Conservation (phyloP, 2,888 invertebrate species). For the Argyra leucocephala region DNA sequence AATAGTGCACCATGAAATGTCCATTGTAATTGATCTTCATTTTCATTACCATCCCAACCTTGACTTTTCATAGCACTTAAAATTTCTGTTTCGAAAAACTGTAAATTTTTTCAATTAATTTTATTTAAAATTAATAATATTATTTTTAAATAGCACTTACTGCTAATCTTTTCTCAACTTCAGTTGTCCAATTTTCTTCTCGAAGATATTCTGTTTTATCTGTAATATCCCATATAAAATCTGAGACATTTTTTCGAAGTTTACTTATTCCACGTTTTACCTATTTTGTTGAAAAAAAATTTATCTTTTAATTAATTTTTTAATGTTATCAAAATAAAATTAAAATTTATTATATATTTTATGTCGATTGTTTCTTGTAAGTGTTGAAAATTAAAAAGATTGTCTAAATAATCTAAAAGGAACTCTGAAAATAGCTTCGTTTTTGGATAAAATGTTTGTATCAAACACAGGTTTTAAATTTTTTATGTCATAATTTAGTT, state of each 20-base stretch:
- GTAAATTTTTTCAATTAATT: constrained; percentile 13
- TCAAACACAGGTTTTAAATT: too few species aligned
- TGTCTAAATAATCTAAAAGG: too few species aligned
- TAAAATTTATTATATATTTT: too few species aligned
- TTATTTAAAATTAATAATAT: not conserved
- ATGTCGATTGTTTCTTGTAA: too few species aligned
- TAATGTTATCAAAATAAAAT: too few species aligned
- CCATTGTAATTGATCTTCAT: constrained; percentile 60
- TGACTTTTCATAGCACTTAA: constrained; percentile 75
- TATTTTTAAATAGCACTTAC: constrained; percentile 29
- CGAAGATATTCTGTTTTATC: constrained; percentile 48
- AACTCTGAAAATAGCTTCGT: too few species aligned
- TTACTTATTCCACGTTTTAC: constrained; percentile 65
- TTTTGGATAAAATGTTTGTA: too few species aligned
- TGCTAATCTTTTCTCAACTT: constrained; percentile 54
- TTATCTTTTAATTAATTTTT: too few species aligned
- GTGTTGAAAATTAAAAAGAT: too few species aligned
- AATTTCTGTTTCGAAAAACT: constrained; percentile 60
- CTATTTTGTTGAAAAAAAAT: constrained; percentile 41
- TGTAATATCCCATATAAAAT: constrained; percentile 67
- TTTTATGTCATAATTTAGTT: too few species aligned
- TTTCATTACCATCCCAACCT: constrained; percentile 80
- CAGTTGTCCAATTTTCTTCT: constrained; percentile 70
- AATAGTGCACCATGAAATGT: constrained; percentile 81
- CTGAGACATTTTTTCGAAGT: constrained; percentile 65